Percentiles rank a stretch among this genome's conserved stretches.
Evolutionary conservation across 2,888 invertebrate genomes (phyloP).

Genomic region (Cerceris rybyensis): DNA sequence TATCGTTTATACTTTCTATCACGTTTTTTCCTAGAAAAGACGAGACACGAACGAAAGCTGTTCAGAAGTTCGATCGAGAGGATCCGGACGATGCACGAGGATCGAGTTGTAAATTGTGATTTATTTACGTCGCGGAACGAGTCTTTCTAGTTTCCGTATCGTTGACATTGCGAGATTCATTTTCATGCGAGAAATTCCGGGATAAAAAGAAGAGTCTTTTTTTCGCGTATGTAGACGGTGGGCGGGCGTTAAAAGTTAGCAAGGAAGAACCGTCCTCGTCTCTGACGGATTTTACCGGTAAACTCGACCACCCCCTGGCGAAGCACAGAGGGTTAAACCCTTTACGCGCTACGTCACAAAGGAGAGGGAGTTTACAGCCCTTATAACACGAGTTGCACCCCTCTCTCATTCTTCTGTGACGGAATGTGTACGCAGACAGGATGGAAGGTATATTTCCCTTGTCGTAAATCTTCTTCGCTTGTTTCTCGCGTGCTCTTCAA

Average conservation of each 20-base stretch:
- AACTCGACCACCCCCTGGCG: slow-evolving; percentile 35
- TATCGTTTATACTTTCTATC: slow-evolving; percentile 33
- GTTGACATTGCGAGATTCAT: slow-evolving; percentile 3
- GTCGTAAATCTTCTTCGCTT: slow-evolving; percentile 70
- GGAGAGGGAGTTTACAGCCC: slow-evolving; percentile 70
- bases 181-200: slow-evolving; percentile 16
- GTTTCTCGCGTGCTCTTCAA: slow-evolving; percentile 67
- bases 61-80: slow-evolving; percentile 6
- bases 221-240: neutral
- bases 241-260: slow-evolving; percentile 39
- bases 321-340: slow-evolving; percentile 65
- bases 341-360: slow-evolving; percentile 76
- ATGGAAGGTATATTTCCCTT: slow-evolving; percentile 57
- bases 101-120: neutral
- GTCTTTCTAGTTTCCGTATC: neutral
- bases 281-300: slow-evolving; percentile 41
- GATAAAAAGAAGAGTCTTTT: slow-evolving; percentile 7
- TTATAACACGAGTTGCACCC: slow-evolving; percentile 52
- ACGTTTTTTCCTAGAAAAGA: neutral
- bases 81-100: neutral
- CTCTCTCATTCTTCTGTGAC: slow-evolving; percentile 62
- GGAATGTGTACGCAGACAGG: slow-evolving; percentile 51
- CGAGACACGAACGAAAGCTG: neutral
- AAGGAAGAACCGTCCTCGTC: slow-evolving; percentile 43
- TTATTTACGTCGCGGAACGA: neutral